Percentiles rank a stretch among this genome's conserved stretches.
These are phyloP conservation scores for Epicampocera succincta DNA, from an alignment of 2,888 invertebrate genomes.

Conservation along the genomic window DNA sequence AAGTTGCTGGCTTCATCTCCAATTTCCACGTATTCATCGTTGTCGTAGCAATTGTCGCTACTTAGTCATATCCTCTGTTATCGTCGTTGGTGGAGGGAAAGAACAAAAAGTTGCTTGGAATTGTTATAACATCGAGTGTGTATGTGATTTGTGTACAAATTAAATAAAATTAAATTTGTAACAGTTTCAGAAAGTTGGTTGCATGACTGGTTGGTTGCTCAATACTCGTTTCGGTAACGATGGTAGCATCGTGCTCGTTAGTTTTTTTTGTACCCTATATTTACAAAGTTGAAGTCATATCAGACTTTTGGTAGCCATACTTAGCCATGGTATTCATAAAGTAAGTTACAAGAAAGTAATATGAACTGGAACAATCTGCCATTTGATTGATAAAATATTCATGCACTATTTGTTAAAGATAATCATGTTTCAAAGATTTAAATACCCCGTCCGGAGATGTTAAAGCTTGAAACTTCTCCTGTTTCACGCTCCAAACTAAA, in stretches of 20 bases:
- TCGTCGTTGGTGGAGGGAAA: constrained; percentile 2
- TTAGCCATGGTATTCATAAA: too few species aligned
- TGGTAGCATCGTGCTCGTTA: constrained; percentile 15
- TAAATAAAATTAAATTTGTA: constrained; percentile 59
- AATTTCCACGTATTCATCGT: not conserved
- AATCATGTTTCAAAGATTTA: too few species aligned
- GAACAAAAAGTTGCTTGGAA: not conserved
- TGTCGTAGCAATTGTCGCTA: constrained; percentile 19
- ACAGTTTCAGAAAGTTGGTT: constrained; percentile 50
- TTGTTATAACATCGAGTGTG: not conserved
- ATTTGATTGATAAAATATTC: too few species aligned
- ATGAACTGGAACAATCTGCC: too few species aligned
- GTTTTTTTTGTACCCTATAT: not conserved
- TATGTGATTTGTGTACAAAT: constrained; percentile 55
- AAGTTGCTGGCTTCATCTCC: constrained; percentile 9
- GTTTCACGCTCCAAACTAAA: too few species aligned
- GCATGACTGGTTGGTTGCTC: constrained; percentile 27
- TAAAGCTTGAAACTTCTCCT: too few species aligned
- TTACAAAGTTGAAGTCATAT: too few species aligned
- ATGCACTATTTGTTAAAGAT: too few species aligned
- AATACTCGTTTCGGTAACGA: not conserved
- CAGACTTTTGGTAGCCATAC: too few species aligned
- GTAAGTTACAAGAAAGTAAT: too few species aligned
- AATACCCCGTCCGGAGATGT: too few species aligned
- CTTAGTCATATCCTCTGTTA: constrained; percentile 15